Base-by-base conservation (phyloP, 2,797 vertebrate species). In the Channa striata region DNA sequence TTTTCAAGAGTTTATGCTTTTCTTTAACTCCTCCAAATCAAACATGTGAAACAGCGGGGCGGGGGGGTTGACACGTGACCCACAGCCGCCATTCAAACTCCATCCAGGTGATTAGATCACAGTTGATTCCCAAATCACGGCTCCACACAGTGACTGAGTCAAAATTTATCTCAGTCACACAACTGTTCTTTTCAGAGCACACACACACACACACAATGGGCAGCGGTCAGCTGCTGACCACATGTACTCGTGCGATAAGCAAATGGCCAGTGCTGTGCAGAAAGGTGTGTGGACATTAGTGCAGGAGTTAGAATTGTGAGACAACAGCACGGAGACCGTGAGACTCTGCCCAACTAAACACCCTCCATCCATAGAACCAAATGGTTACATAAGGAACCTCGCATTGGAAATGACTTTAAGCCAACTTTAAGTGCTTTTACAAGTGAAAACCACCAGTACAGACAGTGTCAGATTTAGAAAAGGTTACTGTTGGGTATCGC, bases 71-170 rank as follows among this genome's bases (percentile, higher is more conserved):
- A n/a, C 30, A 54, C 11, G 10, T 19, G 16, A 33, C 20, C 46
- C 33, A 63, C 34, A 54, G 8, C 4, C 19, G 44, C 8, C 21
- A 65, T 68, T 69, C 49, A 69, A 72, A 82, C n/a, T 46, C 17
- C 6, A 40, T 33, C 46, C 12, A 66, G 36, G 46, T 70, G 68
- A 82, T 75, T 73, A 70, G 42, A 73, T 80, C 74, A 62, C 23
- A 10, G 9, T n/a, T 46, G 40, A 49, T 4, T 16, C 8, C 14
- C 20, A 47, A 44, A 50, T 11, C 33, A 14, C 12, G 2, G 7
- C 16, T 17, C 3, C 20, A 40, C n/a, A 40, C 12, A 56, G n/a
- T 62, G 56, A 79, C 64, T 19, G 36, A 39, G 3, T 59, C 42
- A 39, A 25, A 68, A 43, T 33, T 23, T 13, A 5, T 4, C 42